Base-by-base conservation (phyloP, 23 tunicate genomes). In the Styela plicata region DNA sequence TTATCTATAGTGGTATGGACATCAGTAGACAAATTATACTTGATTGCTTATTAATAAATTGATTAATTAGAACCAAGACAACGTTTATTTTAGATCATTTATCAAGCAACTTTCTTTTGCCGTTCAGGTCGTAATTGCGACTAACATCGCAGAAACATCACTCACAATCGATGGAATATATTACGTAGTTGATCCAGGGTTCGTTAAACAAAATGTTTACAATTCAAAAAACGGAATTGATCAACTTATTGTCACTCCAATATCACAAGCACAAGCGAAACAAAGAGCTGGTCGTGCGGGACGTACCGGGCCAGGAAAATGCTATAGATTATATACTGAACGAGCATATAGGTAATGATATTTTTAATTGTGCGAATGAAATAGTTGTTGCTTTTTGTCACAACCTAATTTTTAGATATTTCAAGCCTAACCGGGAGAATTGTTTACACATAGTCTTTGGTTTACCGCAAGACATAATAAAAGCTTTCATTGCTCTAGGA, bases 161-260 rank as follows among this genome's bases (percentile, higher is more conserved):
- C 83, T 96, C 24, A 96, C 99, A 34, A 96, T 96, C 37, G 99
- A 96, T 74, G 99, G 99, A 31, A 96, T 96, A 69, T 90, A 91
- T 82, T 96, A 91, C 74, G 99, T 96, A 5, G 97, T 96, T 21
- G 99, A 96, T 78, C 99, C 99, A n/a, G 99, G 99, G 3, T 96
- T 96, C 78, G 97, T 91, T 0, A 96, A 96, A 65, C 99, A 96
- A 63, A 96, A 96, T 52, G 98, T 93, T 26, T 93, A 93, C 89
- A 93, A 93, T 69, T 83, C 94, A 77, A 96, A 91, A 73, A 95
- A 89, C 29, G 97, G 99, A 5, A 95, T 95, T 69, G 99, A 95
- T 57, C 99, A 95, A 64, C 92, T 95, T 21, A 91, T 95, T 25
- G 99, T 95, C 53, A 95, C 99, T 7, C 99, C 96, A 0, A 90